Base-by-base conservation (phyloP, 2,797 vertebrate species). In the Enoplosus armatus region DNA sequence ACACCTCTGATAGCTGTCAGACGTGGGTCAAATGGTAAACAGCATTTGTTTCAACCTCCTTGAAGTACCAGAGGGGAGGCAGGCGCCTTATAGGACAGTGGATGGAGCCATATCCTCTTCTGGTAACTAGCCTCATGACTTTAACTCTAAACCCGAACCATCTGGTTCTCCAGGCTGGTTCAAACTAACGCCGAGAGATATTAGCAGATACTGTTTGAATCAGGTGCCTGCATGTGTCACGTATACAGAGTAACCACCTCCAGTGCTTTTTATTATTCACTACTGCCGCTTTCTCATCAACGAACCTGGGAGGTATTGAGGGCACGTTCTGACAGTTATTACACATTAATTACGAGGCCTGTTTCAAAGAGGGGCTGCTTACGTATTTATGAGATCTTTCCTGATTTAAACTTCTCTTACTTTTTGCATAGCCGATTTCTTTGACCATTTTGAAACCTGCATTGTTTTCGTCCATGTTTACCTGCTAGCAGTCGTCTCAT, bases 1-100 rank as follows among this genome's bases (percentile, higher is more conserved):
- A 83, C 33, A 43, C n/a, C 61, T 68, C 58, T 78, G 77, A 70
- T 54, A 54, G 77, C 71, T 85, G 83, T 78, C 72, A 85, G 65
- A 73, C 50, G 18, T 27, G 50, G 65, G 68, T 69, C 65, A 58
- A 35, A 43, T 1, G 41, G 51, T 58, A 47, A 62, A 56, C 53
- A 24, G 60, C 14, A 22, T 59, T 60, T 39, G 22, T 61, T 24
- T 43, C 33, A 51, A 22, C 54, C 37, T 24, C 56, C 39, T 54
- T 27, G 0, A 59, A 27, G 15, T 8, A 29, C 11, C 33, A 14
- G 43, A 50, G 48, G 27, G 15, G 18, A 66, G 47, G 22, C 18
- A 41, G 8, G 31, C 26, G 41, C 22, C 18, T 47, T 10, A 53
- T 14, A 35, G 35, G 37, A 39, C 35, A 59, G 26, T 16, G 47